Conservation (phyloP, 2,888 invertebrate genomes). For the Spodoptera littoralis region DNA sequence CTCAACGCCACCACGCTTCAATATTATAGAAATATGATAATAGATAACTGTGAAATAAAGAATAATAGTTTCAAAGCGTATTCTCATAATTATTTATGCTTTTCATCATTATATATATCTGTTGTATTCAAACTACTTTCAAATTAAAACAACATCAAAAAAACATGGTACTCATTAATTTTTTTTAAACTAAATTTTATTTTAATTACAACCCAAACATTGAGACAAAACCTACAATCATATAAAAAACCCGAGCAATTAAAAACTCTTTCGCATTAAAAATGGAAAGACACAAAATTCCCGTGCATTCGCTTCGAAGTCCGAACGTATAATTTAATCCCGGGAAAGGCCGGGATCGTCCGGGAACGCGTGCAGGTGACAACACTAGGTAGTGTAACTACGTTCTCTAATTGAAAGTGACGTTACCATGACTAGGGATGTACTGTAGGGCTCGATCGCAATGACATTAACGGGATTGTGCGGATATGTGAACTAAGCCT, state of each 20-base stretch:
- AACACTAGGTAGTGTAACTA: slow-evolving; percentile 49
- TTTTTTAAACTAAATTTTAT: too few relatives aligned
- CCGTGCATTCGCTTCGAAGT: slow-evolving; percentile 18
- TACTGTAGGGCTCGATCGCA: slow-evolving; percentile 45
- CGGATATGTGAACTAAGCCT: slow-evolving; percentile 23
- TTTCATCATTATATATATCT: too few relatives aligned
- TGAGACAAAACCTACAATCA: slow-evolving; percentile 2
- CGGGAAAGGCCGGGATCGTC: slow-evolving; percentile 36
- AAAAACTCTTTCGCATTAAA: slow-evolving; percentile 29
- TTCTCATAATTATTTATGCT: too few relatives aligned
- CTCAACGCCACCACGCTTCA: too few relatives aligned
- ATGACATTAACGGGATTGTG: slow-evolving; percentile 38
- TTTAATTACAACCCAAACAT: slow-evolving; percentile 5
- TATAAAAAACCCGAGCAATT: slow-evolving; percentile 28
- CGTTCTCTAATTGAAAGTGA: slow-evolving; percentile 66
- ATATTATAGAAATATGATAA: neutral
- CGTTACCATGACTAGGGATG: slow-evolving; percentile 54
- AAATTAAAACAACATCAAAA: too few relatives aligned
- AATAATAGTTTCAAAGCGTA: neutral
- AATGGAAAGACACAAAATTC: slow-evolving; percentile 19
- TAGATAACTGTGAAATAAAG: neutral
- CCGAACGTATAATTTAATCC: slow-evolving; percentile 46
- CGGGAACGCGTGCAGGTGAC: slow-evolving; percentile 43
- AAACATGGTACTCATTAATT: too few relatives aligned
- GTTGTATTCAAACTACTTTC: too few relatives aligned